A percentile compares a stretch with the other conserved stretches of the same genome.
phyloP scores from a whole-genome alignment of 2,113 vertebrate genomes.

The Apus apus region DNA sequence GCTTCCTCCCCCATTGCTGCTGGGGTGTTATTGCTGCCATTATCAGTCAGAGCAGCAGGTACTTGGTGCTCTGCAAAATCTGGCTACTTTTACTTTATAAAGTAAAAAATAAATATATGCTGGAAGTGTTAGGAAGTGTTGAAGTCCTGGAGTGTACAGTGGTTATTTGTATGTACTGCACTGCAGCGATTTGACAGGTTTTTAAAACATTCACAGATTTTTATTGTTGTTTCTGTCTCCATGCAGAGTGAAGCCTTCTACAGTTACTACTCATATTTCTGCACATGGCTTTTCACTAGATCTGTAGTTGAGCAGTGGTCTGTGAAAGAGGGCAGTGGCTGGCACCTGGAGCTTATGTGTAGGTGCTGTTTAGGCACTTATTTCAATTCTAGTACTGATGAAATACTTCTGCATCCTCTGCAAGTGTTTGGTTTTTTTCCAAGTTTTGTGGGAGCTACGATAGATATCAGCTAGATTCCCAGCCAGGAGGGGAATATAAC shows the following conservation, averaged over 20 bases:
- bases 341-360: fast-evolving
- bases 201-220: background rate
- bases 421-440: background rate
- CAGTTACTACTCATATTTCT: background rate
- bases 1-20: background rate
- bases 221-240: background rate
- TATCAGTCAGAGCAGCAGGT: background rate
- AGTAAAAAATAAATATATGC: background rate
- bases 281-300: background rate
- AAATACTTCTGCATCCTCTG: background rate
- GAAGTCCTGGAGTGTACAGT: background rate
- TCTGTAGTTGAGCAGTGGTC: slow-evolving; percentile 7
- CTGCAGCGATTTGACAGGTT: background rate
- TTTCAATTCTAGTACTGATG: background rate
- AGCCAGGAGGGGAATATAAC: background rate
- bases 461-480: background rate
- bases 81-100: background rate
- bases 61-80: background rate
- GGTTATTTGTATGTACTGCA: background rate
- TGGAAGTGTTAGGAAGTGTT: background rate
- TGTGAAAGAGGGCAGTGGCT: background rate
- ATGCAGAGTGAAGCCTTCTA: background rate
- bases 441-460: background rate
- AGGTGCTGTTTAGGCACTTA: background rate
- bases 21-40: background rate